phyloP scores from a whole-genome alignment of 1,140 invertebrate genomes.

The Bactericera cockerelli region DNA sequence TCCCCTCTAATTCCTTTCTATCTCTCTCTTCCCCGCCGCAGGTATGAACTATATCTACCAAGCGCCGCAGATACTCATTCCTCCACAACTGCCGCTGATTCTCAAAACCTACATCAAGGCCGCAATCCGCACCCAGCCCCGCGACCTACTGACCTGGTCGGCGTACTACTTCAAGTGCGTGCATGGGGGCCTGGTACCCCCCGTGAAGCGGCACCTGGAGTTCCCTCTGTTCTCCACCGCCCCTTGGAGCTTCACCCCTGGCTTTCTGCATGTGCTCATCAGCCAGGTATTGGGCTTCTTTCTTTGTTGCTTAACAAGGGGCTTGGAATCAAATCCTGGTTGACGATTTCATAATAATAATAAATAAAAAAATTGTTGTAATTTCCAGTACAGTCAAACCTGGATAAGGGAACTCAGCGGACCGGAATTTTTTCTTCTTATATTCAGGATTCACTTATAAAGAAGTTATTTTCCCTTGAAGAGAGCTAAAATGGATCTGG shows the following conservation, averaged over 20 bases:
- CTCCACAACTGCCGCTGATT: constrained; percentile 46
- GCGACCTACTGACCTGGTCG: constrained; percentile 69
- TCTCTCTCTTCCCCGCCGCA: neutral
- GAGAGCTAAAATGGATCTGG: too few relatives aligned
- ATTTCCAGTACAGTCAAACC: too few relatives aligned
- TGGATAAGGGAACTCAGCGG: too few relatives aligned
- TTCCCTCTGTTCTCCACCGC: constrained; percentile 41
- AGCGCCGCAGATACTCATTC: neutral
- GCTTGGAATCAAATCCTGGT: too few relatives aligned
- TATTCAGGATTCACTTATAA: too few relatives aligned
- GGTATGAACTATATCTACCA: neutral
- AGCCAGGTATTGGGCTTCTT: too few relatives aligned
- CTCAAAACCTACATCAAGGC: constrained; percentile 76
- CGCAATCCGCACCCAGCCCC: constrained; percentile 73
- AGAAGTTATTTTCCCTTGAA: too few relatives aligned
- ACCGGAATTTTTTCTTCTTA: too few relatives aligned
- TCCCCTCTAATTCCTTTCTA: too few relatives aligned
- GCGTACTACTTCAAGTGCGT: constrained; percentile 58
- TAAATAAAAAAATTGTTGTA: too few relatives aligned
- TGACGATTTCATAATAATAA: too few relatives aligned
- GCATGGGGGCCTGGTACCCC: neutral
- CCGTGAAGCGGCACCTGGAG: constrained; percentile 59
- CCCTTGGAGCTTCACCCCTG: constrained; percentile 51
- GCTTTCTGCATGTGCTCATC: constrained; percentile 55
- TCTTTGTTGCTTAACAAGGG: too few relatives aligned